Conservation (phyloP, 2,888 invertebrate genomes). For the Galeopsomyia nigrocyanea region DNA sequence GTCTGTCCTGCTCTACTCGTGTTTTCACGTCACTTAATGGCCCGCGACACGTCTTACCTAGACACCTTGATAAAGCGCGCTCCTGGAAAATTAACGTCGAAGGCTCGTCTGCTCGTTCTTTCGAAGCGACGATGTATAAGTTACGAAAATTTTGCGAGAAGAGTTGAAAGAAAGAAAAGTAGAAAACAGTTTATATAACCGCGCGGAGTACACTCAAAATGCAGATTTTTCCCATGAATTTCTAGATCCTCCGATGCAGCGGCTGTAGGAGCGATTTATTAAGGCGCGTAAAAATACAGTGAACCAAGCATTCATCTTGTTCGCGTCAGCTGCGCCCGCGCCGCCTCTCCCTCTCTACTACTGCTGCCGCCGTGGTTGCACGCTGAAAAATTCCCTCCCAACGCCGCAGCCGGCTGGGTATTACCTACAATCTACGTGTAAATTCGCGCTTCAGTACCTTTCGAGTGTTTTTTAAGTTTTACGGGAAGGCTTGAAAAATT, state of each 20-base stretch:
- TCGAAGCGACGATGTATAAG: background rate
- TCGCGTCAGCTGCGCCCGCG: slow-evolving; percentile 14
- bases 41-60: slow-evolving; percentile 28
- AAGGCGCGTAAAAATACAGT: slow-evolving; percentile 40
- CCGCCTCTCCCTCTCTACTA: slow-evolving; percentile 8
- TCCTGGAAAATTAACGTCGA: slow-evolving; percentile 35
- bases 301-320: slow-evolving; percentile 44
- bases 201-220: slow-evolving; percentile 39
- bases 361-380: slow-evolving; percentile 7
- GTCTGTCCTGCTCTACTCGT: slow-evolving; percentile 32
- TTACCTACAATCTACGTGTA: slow-evolving; percentile 37
- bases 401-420: slow-evolving; percentile 5
- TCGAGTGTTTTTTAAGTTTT: no score
- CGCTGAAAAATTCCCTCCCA: slow-evolving; percentile 39
- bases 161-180: background rate
- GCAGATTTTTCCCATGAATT: slow-evolving; percentile 48
- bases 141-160: no score
- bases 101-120: background rate
- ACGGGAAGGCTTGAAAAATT: no score
- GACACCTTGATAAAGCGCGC: slow-evolving; percentile 31
- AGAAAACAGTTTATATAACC: background rate
- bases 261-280: slow-evolving; percentile 51
- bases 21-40: slow-evolving; percentile 40
- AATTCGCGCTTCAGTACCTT: slow-evolving; percentile 16
- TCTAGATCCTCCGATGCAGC: slow-evolving; percentile 37